These are phyloP conservation scores for Rhinoderma darwinii DNA, from an alignment of 2,113 vertebrate species.

Conservation along the genomic window DNA sequence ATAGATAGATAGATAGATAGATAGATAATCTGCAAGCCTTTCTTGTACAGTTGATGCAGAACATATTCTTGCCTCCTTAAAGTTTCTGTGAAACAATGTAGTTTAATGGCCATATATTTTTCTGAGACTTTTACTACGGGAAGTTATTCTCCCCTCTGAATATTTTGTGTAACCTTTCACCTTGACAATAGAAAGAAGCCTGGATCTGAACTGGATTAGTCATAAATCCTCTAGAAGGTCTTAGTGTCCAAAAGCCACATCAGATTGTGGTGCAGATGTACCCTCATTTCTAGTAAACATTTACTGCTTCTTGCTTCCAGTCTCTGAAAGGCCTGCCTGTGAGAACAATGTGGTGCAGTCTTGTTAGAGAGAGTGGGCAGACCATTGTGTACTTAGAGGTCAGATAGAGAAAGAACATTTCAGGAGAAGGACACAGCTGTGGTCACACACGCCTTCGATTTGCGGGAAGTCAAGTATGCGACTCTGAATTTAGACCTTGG, in stretches of 20 bases:
- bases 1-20: no score
- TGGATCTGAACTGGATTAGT: background rate
- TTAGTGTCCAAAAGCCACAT: conserved; percentile 24
- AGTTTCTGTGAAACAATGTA: no score
- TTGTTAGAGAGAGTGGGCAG: conserved; percentile 33
- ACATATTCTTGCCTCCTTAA: no score
- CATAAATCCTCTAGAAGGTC: conserved; percentile 1
- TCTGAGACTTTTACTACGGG: background rate
- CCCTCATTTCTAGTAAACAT: conserved; percentile 50
- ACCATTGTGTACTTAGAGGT: conserved; percentile 55
- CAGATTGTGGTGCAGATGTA: conserved; percentile 22
- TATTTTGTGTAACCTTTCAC: background rate
- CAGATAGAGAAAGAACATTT: conserved; percentile 55
- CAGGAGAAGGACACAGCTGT: conserved; percentile 52
- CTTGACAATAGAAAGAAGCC: conserved; percentile 6
- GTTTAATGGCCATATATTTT: background rate
- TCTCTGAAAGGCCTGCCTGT: conserved; percentile 16
- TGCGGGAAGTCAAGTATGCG: conserved; percentile 57
- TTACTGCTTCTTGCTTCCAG: conserved; percentile 36
- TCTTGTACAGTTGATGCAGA: no score
- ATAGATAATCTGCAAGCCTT: no score
- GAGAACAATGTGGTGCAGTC: conserved; percentile 48
- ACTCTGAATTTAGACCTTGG: conserved; percentile 47
- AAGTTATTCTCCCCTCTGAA: conserved; percentile 4
- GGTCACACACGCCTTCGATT: conserved; percentile 48